phyloP scores from a whole-genome alignment of 2,888 invertebrate genomes.

The Poecilobothrus nobilitatus region DNA sequence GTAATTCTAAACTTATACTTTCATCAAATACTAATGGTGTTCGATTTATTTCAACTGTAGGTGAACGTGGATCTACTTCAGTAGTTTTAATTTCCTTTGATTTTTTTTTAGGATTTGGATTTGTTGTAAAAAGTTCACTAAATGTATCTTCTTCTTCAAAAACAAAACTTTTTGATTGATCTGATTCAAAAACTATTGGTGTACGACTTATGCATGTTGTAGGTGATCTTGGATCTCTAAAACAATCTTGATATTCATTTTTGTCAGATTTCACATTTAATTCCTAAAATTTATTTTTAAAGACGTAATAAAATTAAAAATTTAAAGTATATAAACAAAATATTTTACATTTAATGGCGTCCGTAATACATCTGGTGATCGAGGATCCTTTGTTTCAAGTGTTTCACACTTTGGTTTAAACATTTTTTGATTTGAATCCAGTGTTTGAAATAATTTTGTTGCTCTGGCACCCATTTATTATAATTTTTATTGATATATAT shows the following conservation, averaged over 20 bases:
- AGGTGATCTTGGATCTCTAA: constrained; percentile 23
- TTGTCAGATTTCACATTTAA: constrained; percentile 12
- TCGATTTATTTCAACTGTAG: constrained; percentile 16
- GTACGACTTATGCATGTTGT: constrained; percentile 20
- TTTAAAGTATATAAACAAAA: not conserved
- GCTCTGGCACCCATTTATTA: not conserved
- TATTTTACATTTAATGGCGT: constrained; percentile 20
- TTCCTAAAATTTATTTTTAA: too few relatives aligned
- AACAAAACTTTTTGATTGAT: not conserved
- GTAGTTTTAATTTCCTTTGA: not conserved
- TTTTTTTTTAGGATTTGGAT: not conserved
- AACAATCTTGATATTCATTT: constrained; percentile 8
- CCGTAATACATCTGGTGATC: constrained; percentile 20
- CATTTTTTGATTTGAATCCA: not conserved
- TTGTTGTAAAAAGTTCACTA: constrained; percentile 11
- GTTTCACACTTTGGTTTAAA: not conserved
- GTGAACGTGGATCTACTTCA: constrained; percentile 20
- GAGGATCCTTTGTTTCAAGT: constrained; percentile 15
- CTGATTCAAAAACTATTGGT: constrained; percentile 19
- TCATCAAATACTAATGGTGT: constrained; percentile 18
- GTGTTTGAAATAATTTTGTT: not conserved
- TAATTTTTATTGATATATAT: too few relatives aligned
- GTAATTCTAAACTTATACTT: not conserved
- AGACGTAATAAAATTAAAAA: not conserved
- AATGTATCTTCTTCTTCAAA: constrained; percentile 18